Base-by-base conservation (phyloP, 2,797 vertebrate genomes). In the Malacoctenus gilli region DNA sequence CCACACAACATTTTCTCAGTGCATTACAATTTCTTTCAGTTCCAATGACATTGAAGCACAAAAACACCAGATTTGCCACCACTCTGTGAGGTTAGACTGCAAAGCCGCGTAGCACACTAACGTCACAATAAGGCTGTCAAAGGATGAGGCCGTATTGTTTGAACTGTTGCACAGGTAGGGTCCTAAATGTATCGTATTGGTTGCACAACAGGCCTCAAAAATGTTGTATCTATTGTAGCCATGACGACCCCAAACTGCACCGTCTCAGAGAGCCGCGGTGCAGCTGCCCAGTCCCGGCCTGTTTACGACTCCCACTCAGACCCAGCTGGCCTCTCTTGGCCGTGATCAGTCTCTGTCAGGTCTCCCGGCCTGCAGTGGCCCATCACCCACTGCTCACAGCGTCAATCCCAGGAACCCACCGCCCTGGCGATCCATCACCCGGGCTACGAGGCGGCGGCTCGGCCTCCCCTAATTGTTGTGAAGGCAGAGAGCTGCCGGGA, bases 301-400 rank as follows among this genome's bases (percentile, higher is more conserved):
- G 86, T 89, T 86, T 89, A 88, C 77, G 59, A 64, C 80, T 70
- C 77, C 72, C 23, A 15, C 56, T 74, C 66, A 61, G 84, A 73
- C 82, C 71, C 84, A 75, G 72, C 89, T 88, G 89, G 84, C 68
- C 79, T 53, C 74, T 57, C 74, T 84, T 66, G 47, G 60, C 75
- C 21, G 59, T 20, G 38, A 89, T 89, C 65, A 52, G 75, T 87
- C 85, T 86, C 79, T 82, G 89, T 88, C 85, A 77, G 56, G 81
- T 68, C 55, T 30, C 46, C 52, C 34, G 31, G 50, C 68, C 67
- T 28, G 71, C 73, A 70, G 72, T 65, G 59, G 56, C 69, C 81
- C 56, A 83, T 83, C 82, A 79, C 59, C 64, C 58, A 75, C 59
- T 35, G 15, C 43, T 52, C 46, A 62, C 44, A 16, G 62, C 13